phyloP scores from a whole-genome alignment of 2,113 vertebrate genomes.

The Cygnus buccinator region DNA sequence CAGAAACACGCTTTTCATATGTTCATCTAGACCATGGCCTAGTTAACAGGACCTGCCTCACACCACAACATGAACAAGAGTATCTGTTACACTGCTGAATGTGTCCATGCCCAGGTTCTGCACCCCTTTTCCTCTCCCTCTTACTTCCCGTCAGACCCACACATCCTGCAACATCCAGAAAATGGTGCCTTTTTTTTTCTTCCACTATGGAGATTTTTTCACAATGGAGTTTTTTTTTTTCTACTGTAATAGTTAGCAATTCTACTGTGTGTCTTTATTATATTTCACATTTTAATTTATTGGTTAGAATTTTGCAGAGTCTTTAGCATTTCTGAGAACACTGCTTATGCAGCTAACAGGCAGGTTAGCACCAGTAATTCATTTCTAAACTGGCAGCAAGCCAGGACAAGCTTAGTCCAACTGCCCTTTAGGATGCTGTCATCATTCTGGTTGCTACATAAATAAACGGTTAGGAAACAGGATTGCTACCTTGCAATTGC shows the following conservation, averaged over 20 bases:
- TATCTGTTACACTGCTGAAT: background rate
- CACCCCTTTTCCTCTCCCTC: background rate
- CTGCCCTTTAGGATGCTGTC: background rate
- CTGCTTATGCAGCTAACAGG: background rate
- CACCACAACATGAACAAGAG: background rate
- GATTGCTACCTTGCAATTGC: background rate
- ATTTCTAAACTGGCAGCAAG: background rate
- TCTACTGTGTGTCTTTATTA: background rate
- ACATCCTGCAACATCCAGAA: background rate
- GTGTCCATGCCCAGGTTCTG: background rate
- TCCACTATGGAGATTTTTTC: background rate
- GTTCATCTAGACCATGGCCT: background rate
- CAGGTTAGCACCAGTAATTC: background rate
- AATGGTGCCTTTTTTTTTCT: background rate
- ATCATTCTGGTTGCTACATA: background rate
- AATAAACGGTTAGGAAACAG: background rate
- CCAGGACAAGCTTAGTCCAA: background rate
- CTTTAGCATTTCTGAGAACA: background rate
- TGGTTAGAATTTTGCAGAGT: background rate
- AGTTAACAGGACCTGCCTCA: background rate
- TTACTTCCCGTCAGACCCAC: background rate
- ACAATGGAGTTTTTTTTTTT: background rate
- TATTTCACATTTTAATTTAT: background rate
- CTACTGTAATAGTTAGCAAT: background rate
- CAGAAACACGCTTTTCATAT: background rate